A percentile compares a stretch with the other conserved stretches of the same genome.
Evolutionary conservation across 2,113 vertebrate genomes (phyloP).

Genomic region (Clarias gariepinus): DNA sequence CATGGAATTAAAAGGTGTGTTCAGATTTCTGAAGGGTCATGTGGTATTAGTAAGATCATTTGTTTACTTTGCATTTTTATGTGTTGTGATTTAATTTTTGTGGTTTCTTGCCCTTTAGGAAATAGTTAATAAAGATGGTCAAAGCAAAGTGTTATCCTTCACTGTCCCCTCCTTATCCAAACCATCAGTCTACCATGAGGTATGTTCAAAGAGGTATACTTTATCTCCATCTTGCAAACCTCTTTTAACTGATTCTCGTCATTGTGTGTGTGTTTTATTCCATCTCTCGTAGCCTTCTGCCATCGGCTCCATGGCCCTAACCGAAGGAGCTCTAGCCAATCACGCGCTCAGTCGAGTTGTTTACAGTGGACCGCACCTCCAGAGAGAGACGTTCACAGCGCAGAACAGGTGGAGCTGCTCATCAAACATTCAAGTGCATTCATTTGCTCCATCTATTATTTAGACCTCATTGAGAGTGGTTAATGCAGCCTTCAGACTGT

Average conservation of each 20-base stretch:
- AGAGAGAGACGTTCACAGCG: constrained; percentile 94
- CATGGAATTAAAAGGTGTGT: too few species aligned
- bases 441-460: constrained; percentile 42
- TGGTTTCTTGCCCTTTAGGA: constrained; percentile 73
- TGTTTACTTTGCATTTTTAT: background rate
- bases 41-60: background rate
- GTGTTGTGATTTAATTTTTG: background rate
- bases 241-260: background rate
- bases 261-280: constrained; percentile 15
- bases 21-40: too few species aligned
- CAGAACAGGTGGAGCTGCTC: constrained; percentile 86
- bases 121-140: constrained; percentile 95
- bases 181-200: constrained; percentile 96
- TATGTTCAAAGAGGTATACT: constrained; percentile 64
- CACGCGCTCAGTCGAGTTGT: constrained; percentile 92
- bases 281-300: constrained; percentile 80
- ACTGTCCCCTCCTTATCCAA: constrained; percentile 96
- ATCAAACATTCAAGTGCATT: constrained; percentile 50
- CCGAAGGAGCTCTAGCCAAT: constrained; percentile 92
- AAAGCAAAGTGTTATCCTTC: constrained; percentile 91
- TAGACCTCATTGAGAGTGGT: constrained; percentile 26
- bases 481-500: constrained; percentile 31
- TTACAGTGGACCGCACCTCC: constrained; percentile 94
- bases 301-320: constrained; percentile 94
- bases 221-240: background rate